Evolutionary conservation across 2,113 vertebrate species (phyloP).

Genomic region (Lophura nycthemera): DNA sequence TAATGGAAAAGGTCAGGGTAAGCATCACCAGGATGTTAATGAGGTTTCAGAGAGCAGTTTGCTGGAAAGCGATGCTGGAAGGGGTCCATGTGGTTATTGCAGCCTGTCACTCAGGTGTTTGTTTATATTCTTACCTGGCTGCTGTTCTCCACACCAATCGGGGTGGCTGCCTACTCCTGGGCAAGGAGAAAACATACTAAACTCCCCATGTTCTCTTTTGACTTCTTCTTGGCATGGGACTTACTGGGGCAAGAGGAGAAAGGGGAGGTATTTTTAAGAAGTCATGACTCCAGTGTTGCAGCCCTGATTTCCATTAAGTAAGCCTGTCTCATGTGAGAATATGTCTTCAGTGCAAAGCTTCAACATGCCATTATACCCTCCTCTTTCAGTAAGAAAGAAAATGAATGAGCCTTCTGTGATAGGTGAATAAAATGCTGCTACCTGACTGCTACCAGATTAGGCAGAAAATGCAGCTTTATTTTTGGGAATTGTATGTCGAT

Average conservation of each 20-base stretch:
- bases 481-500: not conserved
- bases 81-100: not conserved
- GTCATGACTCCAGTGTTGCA: not conserved
- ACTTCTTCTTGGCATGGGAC: not conserved
- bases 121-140: not conserved
- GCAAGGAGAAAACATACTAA: not conserved
- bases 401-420: not conserved
- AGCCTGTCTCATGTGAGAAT: not conserved
- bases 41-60: not conserved
- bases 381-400: not conserved
- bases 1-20: not conserved
- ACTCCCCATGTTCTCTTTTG: not conserved
- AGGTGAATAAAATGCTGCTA: not conserved
- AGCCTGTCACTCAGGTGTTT: not conserved
- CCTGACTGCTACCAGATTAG: not conserved
- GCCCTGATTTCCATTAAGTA: not conserved
- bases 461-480: not conserved
- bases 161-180: not conserved
- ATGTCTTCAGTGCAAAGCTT: not conserved
- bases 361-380: not conserved
- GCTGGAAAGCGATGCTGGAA: not conserved
- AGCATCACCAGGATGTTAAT: not conserved
- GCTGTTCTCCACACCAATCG: not conserved
- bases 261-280: not conserved
- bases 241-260: not conserved